phyloP scores from a whole-genome alignment of 37 sponge, comb jelly and placozoan genomes.

The Cladorhizidae sp. region DNA sequence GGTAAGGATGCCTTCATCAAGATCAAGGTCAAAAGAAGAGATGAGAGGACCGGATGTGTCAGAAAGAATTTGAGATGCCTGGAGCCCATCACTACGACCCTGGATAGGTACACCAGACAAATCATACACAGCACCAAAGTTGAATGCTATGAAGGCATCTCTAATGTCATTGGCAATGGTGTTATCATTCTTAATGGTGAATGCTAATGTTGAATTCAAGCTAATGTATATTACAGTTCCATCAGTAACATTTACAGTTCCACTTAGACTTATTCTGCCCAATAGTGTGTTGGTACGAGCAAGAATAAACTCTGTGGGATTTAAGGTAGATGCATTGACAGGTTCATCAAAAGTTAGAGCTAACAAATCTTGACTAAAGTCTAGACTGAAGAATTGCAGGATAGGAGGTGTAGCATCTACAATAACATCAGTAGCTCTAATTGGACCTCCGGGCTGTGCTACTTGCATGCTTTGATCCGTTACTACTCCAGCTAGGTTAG shows the following conservation, averaged over 20 bases:
- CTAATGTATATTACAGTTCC: slow-evolving; percentile 48
- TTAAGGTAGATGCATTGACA: slow-evolving; percentile 65
- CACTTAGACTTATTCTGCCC: slow-evolving; percentile 20
- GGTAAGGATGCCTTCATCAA: slow-evolving; percentile 75
- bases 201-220: slow-evolving; percentile 33
- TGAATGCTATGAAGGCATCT: slow-evolving; percentile 61
- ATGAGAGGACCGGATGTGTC: slow-evolving; percentile 74
- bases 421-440: slow-evolving; percentile 38
- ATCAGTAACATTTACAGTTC: slow-evolving; percentile 35
- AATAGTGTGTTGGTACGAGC: background rate
- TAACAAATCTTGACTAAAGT: slow-evolving; percentile 46
- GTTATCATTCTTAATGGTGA: slow-evolving; percentile 58
- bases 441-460: slow-evolving; percentile 1
- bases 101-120: slow-evolving; percentile 30
- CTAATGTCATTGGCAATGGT: slow-evolving; percentile 37
- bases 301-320: slow-evolving; percentile 53
- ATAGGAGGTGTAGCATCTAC: slow-evolving; percentile 66
- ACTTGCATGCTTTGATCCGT: slow-evolving; percentile 50
- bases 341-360: slow-evolving; percentile 83
- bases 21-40: slow-evolving; percentile 68
- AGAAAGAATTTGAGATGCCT: slow-evolving; percentile 25
- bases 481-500: slow-evolving; percentile 29
- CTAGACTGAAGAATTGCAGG: slow-evolving; percentile 48
- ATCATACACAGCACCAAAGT: slow-evolving; percentile 46
- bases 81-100: background rate